Evolutionary conservation across 1,140 invertebrate genomes (phyloP).

Genomic region (Zaprionus gabonicus): DNA sequence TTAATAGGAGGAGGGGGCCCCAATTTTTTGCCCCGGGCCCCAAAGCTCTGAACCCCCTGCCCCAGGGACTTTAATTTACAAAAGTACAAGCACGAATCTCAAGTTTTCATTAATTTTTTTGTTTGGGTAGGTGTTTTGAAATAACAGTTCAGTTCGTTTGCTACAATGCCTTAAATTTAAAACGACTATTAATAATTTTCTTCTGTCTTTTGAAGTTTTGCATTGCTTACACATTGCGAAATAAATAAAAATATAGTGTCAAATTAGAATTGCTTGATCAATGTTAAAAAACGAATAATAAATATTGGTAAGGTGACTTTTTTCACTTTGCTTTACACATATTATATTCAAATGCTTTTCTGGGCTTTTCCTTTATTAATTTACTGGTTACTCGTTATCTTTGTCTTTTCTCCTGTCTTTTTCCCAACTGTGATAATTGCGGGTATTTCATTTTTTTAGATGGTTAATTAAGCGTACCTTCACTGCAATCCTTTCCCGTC

Average conservation of each 20-base stretch:
- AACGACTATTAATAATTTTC: background rate
- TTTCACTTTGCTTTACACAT: background rate
- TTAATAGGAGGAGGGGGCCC: no score
- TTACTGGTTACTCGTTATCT: constrained; percentile 35
- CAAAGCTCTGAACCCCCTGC: no score
- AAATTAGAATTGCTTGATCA: no score
- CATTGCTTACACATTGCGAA: no score
- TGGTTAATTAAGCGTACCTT: constrained; percentile 47
- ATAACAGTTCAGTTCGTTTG: background rate
- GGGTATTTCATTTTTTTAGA: constrained; percentile 20
- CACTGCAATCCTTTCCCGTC: background rate
- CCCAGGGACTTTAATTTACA: background rate
- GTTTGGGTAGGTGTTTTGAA: background rate
- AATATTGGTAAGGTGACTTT: no score
- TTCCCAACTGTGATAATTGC: constrained; percentile 29
- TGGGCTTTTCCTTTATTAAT: constrained; percentile 41
- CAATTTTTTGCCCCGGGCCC: no score
- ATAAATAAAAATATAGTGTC: no score
- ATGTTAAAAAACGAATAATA: no score
- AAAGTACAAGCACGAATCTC: constrained; percentile 16
- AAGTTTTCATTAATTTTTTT: background rate
- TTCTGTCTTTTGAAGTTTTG: background rate
- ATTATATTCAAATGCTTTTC: background rate
- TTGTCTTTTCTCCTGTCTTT: background rate
- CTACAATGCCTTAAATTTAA: background rate